Base-by-base conservation (phyloP, 1,140 invertebrate genomes). In the Spodoptera frugiperda region DNA sequence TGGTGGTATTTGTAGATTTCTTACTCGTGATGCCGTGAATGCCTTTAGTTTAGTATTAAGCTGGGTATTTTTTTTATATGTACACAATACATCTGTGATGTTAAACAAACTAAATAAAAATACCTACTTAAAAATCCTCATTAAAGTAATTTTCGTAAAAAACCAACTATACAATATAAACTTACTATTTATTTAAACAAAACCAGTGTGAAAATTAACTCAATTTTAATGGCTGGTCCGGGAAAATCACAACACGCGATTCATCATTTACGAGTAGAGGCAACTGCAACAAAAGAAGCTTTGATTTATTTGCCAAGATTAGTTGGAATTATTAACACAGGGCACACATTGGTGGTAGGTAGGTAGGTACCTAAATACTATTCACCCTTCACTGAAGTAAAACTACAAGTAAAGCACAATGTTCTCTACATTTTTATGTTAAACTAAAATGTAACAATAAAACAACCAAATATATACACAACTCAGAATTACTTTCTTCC, bases 221-320 rank as follows among this genome's bases (percentile, higher is more conserved):
- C 39, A 61, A 76, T 78, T 73, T 15, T 46, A 75, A 78, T 65
- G 49, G 17, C 25, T 44, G 6, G 53, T 30, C n/a, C 49, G 12
- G 2, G 25, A 46, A 30, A 46, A n/a, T 15, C 3, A 19, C 21
- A 77, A 79, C 78, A 82, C 78, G 78, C 81, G 70, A 82, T 82
- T 59, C 71, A 73, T 79, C 76, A 79, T 81, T 81, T 76, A 78
- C 39, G 25, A 39, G 48, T 6, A 61, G n/a, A n/a, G n/a, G n/a
- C n/a, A n/a, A 57, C 65, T 59, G 57, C 33, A 73, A 79, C 68
- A 76, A 78, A 77, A 63, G 59, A 46, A 30, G 65, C 25, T 59
- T 67, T 72, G 70, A 79, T 78, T 79, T 79, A 79, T 82, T 78
- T 63, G 74, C 15, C 48, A 15, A 48, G 57, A 77, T 77, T 71